These are phyloP conservation scores for Cistogaster globosa DNA, from an alignment of 2,888 invertebrate species.

Conservation along the genomic window DNA sequence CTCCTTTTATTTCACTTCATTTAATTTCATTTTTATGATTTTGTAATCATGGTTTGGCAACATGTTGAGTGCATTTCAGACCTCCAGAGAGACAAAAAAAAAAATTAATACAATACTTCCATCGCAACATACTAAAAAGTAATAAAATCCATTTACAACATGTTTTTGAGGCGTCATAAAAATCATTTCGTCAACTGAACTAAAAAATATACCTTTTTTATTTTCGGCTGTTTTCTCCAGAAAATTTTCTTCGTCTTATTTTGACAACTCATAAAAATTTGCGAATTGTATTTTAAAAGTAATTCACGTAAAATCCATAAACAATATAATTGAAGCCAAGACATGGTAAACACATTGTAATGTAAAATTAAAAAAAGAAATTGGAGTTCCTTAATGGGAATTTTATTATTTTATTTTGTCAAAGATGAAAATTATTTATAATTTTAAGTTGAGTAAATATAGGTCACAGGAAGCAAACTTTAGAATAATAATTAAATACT, in stretches of 20 bases:
- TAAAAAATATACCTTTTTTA: conserved; percentile 77
- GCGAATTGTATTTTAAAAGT: conserved; percentile 47
- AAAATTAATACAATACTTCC: background rate
- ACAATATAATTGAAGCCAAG: conserved; percentile 48
- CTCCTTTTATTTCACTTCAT: conserved; percentile 16
- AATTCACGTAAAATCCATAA: conserved; percentile 69
- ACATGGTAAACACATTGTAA: conserved; percentile 23
- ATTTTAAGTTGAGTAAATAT: background rate
- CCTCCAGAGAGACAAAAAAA: conserved; percentile 23
- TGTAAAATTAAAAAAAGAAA: conserved; percentile 36
- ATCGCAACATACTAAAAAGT: conserved; percentile 39
- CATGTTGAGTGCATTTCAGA: conserved; percentile 65
- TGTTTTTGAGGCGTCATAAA: conserved; percentile 74
- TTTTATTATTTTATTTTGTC: conserved; percentile 57
- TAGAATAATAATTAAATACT: background rate
- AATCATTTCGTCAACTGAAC: conserved; percentile 78
- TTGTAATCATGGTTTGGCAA: conserved; percentile 52
- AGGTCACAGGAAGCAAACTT: background rate
- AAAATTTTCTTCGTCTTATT: conserved; percentile 11
- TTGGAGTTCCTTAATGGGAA: conserved; percentile 66
- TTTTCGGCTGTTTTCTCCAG: background rate
- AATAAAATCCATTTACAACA: conserved; percentile 68
- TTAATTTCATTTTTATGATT: conserved; percentile 48
- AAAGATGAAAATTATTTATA: background rate
- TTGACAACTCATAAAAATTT: conserved; percentile 65